Conservation (phyloP, 2,797 vertebrate species). For the Clarias platycephalus region DNA sequence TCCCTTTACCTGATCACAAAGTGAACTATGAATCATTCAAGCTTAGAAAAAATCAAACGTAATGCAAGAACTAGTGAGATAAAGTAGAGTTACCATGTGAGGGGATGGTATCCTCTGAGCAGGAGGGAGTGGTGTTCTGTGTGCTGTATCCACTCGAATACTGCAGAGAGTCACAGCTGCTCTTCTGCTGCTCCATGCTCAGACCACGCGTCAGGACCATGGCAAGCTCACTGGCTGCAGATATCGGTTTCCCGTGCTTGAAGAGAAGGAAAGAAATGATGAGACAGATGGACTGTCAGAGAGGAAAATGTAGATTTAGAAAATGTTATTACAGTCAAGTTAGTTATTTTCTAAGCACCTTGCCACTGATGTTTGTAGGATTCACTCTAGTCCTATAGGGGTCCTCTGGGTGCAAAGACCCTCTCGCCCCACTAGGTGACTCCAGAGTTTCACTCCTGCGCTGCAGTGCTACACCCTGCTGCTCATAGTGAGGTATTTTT, state of each 20-base stretch:
- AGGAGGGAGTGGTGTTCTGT: constrained; percentile 94
- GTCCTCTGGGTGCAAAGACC: constrained; percentile 77
- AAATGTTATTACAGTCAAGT: background rate
- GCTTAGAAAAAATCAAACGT: no score
- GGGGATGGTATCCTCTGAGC: constrained; percentile 97
- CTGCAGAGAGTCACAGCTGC: constrained; percentile 95
- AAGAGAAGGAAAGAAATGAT: constrained; percentile 38
- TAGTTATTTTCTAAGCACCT: constrained; percentile 71
- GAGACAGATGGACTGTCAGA: constrained; percentile 20
- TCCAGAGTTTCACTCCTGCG: constrained; percentile 86
- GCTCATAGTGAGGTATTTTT: constrained; percentile 85
- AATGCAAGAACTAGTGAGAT: no score
- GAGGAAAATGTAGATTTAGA: background rate
- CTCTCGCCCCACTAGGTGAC: constrained; percentile 69
- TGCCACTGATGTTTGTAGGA: constrained; percentile 79
- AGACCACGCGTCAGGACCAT: constrained; percentile 96
- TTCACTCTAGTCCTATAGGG: constrained; percentile 77
- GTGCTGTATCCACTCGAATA: constrained; percentile 98
- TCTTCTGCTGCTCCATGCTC: constrained; percentile 95
- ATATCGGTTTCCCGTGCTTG: constrained; percentile 89
- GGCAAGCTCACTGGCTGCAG: constrained; percentile 89
- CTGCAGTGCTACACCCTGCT: constrained; percentile 78
- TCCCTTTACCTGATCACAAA: no score
- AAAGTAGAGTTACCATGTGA: constrained; percentile 83
- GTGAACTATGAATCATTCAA: no score